Conservation (phyloP, 2,888 invertebrate species). For the Ischnus inquisitorius region DNA sequence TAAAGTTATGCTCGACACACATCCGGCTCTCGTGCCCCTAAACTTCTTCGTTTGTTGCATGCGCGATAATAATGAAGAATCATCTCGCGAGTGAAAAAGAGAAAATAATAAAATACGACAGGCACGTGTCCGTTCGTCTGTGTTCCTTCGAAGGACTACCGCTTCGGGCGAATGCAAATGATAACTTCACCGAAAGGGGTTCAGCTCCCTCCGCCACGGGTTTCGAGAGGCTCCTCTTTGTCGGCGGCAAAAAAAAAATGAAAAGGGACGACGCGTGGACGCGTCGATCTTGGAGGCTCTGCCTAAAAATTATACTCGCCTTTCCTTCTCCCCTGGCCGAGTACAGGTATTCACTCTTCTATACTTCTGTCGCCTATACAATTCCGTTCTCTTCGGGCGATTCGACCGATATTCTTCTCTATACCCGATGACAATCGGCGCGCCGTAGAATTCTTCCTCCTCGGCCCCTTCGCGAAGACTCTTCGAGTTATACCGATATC, state of each 20-base stretch:
- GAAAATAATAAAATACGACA: constrained; percentile 11
- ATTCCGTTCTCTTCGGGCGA: constrained; percentile 46
- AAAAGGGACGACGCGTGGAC: constrained; percentile 55
- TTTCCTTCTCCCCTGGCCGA: constrained; percentile 10
- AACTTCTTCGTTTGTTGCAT: neutral
- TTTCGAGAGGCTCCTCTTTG: constrained; percentile 66
- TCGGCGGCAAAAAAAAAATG: constrained; percentile 62
- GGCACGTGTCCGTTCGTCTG: constrained; percentile 70
- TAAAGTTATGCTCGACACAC: neutral
- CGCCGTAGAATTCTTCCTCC: constrained; percentile 11
- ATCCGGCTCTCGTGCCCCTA: neutral
- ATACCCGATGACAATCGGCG: constrained; percentile 63
- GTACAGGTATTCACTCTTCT: constrained; percentile 48
- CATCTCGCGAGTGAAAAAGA: constrained; percentile 15
- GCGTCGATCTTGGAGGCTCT: constrained; percentile 43
- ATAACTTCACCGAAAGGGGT: constrained; percentile 74
- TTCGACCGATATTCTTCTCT: constrained; percentile 59
- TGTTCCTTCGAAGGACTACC: constrained; percentile 31
- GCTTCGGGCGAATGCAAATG: constrained; percentile 79
- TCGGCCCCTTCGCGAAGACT: neutral
- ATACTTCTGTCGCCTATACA: constrained; percentile 39
- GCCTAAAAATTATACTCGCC: constrained; percentile 44
- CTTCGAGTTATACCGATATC: constrained; percentile 35
- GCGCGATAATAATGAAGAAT: neutral
- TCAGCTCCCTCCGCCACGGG: constrained; percentile 48